A percentile compares a stretch with the other conserved stretches of the same genome.
Conservation (phyloP, 1,140 invertebrate genomes). For the Anagrus nilaparvatae region DNA sequence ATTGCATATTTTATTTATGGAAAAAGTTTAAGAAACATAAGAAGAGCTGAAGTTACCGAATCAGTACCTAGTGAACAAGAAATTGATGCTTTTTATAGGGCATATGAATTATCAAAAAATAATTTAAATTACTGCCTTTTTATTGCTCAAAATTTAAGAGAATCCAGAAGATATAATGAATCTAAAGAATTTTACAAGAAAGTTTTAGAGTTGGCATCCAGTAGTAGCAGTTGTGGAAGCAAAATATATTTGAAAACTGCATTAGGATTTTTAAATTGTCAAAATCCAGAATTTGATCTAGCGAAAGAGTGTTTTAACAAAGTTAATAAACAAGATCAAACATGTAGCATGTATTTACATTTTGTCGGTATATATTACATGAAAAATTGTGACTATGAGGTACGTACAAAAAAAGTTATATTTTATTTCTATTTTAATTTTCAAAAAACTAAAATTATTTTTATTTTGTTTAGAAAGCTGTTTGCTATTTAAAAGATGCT, state of each 20-base stretch:
- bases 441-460: too few species aligned
- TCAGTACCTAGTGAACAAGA: not conserved
- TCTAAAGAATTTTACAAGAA: not conserved
- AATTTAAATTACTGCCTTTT: not conserved
- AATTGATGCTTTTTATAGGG: not conserved
- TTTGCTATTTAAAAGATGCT: too few species aligned
- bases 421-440: too few species aligned
- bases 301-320: constrained; percentile 1
- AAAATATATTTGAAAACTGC: not conserved
- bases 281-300: not conserved
- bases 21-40: constrained; percentile 4
- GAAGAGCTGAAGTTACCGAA: not conserved
- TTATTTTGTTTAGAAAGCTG: too few species aligned
- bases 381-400: not conserved
- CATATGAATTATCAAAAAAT: constrained; percentile 1
- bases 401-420: too few species aligned
- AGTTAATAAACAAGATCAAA: not conserved
- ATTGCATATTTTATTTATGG: constrained; percentile 2
- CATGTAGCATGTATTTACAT: constrained; percentile 1
- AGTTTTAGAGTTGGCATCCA: not conserved
- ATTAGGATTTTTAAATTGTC: not conserved
- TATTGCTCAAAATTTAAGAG: constrained; percentile 5
- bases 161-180: not conserved
- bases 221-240: too few species aligned
- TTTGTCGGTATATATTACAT: constrained; percentile 1